Percentiles rank a stretch among this genome's conserved stretches.
Conservation (phyloP, 2,888 invertebrate genomes). For the Sarcophaga subvicina region DNA sequence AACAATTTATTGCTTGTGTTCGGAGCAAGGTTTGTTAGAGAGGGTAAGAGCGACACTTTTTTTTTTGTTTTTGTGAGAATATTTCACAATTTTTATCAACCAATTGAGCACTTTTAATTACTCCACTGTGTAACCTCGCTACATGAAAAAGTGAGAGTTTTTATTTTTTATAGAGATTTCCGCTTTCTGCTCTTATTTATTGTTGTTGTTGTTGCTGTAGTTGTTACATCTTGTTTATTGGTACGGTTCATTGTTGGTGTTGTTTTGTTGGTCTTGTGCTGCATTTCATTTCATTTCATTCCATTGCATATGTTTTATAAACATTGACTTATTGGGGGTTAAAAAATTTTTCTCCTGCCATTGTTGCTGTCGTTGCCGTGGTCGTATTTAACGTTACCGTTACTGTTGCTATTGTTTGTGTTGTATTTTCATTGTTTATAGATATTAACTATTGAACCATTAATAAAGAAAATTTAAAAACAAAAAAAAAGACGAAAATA, state of each 20-base stretch:
- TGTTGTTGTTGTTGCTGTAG: too few species aligned
- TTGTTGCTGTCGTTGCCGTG: background rate
- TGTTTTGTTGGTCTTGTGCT: too few species aligned
- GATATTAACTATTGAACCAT: constrained; percentile 22
- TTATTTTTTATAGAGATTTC: background rate
- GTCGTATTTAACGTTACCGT: background rate
- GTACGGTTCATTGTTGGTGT: too few species aligned
- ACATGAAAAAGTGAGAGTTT: constrained; percentile 3
- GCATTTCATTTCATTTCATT: too few species aligned
- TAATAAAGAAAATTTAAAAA: constrained; percentile 18
- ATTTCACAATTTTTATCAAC: constrained; percentile 34
- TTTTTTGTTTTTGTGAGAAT: background rate
- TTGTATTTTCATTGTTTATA: background rate
- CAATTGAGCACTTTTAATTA: constrained; percentile 43
- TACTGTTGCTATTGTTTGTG: background rate
- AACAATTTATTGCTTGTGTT: too few species aligned
- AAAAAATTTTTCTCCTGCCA: too few species aligned
- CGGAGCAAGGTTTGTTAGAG: too few species aligned
- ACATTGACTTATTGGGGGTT: too few species aligned
- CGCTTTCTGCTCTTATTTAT: background rate
- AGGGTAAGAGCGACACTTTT: too few species aligned
- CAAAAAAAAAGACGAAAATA: background rate
- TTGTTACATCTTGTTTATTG: too few species aligned
- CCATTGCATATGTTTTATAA: too few species aligned
- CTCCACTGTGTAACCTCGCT: constrained; percentile 9